Percentiles rank a stretch among this genome's conserved stretches.
phyloP scores from a whole-genome alignment of 2,797 vertebrate genomes.

The Chaetophractus vellerosus region DNA sequence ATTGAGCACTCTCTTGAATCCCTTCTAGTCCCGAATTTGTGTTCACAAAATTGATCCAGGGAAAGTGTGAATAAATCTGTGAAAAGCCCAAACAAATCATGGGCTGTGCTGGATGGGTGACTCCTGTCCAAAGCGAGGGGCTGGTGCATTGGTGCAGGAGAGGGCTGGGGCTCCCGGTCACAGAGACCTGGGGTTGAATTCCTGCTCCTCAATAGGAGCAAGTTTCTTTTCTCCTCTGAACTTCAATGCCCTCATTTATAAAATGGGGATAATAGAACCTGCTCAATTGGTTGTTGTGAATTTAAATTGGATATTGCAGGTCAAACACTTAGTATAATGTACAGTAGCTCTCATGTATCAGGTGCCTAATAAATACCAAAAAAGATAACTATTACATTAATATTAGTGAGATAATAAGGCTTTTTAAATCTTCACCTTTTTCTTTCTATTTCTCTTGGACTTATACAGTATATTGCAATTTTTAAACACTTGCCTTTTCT shows the following conservation, averaged over 20 bases:
- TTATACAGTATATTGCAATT: not conserved
- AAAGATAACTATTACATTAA: conserved; percentile 4
- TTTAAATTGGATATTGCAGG: conserved; percentile 44
- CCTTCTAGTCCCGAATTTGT: conserved; percentile 31
- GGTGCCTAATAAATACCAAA: not conserved
- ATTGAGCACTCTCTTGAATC: not conserved
- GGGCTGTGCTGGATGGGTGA: not conserved
- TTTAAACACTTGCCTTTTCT: conserved; percentile 5
- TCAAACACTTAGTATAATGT: not conserved
- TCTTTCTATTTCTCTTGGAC: conserved; percentile 33
- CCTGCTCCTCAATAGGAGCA: not conserved
- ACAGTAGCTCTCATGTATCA: not conserved
- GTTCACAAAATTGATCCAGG: not conserved
- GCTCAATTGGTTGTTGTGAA: not conserved
- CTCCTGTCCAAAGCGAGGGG: not conserved
- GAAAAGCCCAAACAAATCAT: not conserved
- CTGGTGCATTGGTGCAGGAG: not conserved
- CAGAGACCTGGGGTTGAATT: not conserved
- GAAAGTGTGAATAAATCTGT: not conserved
- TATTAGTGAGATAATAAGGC: not conserved
- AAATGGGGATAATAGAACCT: not conserved
- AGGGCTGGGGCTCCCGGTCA: not conserved
- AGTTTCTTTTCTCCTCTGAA: conserved; percentile 13
- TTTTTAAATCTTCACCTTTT: not conserved
- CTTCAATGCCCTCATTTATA: not conserved